Percentiles rank a stretch among this genome's conserved stretches.
phyloP scores from a whole-genome alignment of 2,797 vertebrate species.

The Alca torda region DNA sequence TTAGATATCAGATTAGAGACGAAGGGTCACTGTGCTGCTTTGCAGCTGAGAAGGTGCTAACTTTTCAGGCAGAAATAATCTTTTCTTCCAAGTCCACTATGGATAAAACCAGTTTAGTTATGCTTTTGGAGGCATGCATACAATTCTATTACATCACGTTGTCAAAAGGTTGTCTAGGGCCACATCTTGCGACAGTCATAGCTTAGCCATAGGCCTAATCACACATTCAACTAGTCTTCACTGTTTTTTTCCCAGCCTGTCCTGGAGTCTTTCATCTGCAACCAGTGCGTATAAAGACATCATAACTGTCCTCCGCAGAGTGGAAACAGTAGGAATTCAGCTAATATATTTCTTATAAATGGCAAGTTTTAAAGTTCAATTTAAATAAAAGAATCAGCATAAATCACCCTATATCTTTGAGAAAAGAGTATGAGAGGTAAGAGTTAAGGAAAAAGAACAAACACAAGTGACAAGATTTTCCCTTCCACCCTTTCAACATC shows the following conservation, averaged over 20 bases:
- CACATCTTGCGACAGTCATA: background rate
- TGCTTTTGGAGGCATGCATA: background rate
- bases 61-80: background rate
- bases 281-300: background rate
- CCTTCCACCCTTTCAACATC: slow-evolving; percentile 1
- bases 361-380: background rate
- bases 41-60: background rate
- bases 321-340: background rate
- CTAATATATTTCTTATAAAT: background rate
- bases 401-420: background rate
- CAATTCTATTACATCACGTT: background rate
- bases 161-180: background rate
- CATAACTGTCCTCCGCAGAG: background rate
- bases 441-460: slow-evolving; percentile 44
- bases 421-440: background rate
- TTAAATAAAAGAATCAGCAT: background rate
- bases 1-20: background rate
- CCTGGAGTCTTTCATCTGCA: background rate
- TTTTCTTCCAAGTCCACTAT: background rate
- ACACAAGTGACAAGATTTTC: slow-evolving; percentile 8
- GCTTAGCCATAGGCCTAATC: background rate
- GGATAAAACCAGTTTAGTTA: background rate
- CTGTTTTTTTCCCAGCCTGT: background rate
- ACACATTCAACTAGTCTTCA: background rate
- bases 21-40: background rate